Percentiles rank a stretch among this genome's conserved stretches.
Conservation (phyloP, 2,113 vertebrate genomes). For the Epinephelus moara region DNA sequence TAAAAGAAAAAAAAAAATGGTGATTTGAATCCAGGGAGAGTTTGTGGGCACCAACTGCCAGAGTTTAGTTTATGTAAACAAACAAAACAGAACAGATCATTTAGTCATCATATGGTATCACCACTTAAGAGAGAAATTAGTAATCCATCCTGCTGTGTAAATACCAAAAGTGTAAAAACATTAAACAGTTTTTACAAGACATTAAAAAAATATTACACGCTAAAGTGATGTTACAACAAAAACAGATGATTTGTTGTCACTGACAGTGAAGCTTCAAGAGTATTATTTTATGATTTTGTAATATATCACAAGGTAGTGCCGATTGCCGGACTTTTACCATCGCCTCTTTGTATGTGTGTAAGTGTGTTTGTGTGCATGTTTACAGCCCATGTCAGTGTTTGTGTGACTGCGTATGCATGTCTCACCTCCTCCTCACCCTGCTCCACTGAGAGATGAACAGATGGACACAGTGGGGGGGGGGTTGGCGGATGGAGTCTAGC, state of each 20-base stretch:
- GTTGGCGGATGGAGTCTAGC: slow-evolving; percentile 46
- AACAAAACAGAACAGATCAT: slow-evolving; percentile 11
- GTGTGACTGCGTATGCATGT: slow-evolving; percentile 64
- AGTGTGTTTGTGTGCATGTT: slow-evolving; percentile 40
- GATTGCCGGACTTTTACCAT: background rate
- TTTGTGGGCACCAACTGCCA: slow-evolving; percentile 28
- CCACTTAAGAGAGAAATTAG: background rate
- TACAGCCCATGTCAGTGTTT: slow-evolving; percentile 69
- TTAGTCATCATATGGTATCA: slow-evolving; percentile 14
- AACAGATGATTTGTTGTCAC: background rate
- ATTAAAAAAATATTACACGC: background rate
- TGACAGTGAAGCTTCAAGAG: slow-evolving; percentile 2
- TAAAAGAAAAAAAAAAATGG: background rate
- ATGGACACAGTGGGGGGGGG: slow-evolving; percentile 72
- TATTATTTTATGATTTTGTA: background rate
- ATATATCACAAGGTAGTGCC: background rate
- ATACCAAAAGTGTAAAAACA: background rate
- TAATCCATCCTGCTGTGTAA: background rate
- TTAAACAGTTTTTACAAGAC: too few species aligned
- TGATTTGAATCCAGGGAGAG: slow-evolving; percentile 22
- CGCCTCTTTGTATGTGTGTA: slow-evolving; percentile 3
- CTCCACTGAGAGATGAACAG: slow-evolving; percentile 76
- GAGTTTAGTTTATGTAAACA: slow-evolving; percentile 24
- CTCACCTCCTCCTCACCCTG: slow-evolving; percentile 75
- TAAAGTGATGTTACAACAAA: background rate